Conservation (phyloP, 2,888 invertebrate species). For the Calameuta idolon region DNA sequence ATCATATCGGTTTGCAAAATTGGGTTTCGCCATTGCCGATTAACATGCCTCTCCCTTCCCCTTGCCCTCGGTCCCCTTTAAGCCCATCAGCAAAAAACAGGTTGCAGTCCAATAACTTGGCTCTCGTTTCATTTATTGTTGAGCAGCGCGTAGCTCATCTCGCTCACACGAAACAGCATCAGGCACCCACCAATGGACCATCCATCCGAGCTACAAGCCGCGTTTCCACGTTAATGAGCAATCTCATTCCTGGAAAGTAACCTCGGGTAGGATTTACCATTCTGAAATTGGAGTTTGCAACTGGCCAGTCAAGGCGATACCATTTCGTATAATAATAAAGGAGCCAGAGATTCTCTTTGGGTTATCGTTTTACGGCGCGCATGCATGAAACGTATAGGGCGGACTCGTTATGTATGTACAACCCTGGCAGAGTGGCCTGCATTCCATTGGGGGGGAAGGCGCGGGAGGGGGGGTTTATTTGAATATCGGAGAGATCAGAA, state of each 20-base stretch:
- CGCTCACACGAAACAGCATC: not conserved
- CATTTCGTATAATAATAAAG: slow-evolving; percentile 16
- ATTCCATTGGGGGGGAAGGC: slow-evolving; percentile 42
- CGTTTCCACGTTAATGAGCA: slow-evolving; percentile 5
- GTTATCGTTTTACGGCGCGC: slow-evolving; percentile 3
- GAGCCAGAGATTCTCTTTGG: slow-evolving; percentile 9
- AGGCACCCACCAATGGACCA: not conserved
- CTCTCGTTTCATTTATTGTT: slow-evolving; percentile 24
- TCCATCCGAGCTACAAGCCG: not conserved
- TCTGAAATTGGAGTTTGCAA: slow-evolving; percentile 36
- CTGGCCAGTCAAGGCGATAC: slow-evolving; percentile 20
- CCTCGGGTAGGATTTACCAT: slow-evolving; percentile 24
- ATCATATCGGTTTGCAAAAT: not conserved
- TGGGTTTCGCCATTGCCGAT: slow-evolving; percentile 7
- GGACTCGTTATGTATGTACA: slow-evolving; percentile 6
- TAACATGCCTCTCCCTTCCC: slow-evolving; percentile 7
- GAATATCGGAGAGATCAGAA: slow-evolving; percentile 50
- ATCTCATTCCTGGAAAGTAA: slow-evolving; percentile 5
- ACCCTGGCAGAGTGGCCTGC: slow-evolving; percentile 38
- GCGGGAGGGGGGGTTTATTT: slow-evolving; percentile 35
- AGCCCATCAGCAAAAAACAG: slow-evolving; percentile 23
- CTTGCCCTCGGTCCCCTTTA: slow-evolving; percentile 12
- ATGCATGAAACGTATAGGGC: not conserved
- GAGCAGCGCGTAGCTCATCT: not conserved
- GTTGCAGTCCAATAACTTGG: slow-evolving; percentile 29